Conservation (phyloP, 2,888 invertebrate species). For the Sinhomidia bicolor region DNA sequence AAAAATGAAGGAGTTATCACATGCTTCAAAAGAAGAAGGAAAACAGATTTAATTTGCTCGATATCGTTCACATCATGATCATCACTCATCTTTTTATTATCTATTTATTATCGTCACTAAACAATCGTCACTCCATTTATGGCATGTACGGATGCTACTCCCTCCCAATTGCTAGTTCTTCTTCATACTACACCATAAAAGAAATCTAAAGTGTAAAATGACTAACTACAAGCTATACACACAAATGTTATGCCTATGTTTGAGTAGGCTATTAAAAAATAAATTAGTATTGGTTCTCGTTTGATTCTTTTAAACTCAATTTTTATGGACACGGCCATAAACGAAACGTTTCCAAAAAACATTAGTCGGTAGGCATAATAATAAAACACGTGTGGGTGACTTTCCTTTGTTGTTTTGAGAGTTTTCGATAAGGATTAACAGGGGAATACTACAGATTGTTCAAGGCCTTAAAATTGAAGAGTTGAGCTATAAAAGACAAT, state of each 20-base stretch:
- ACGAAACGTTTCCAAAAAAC: background rate
- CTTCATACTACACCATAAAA: slow-evolving; percentile 8
- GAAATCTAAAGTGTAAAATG: background rate
- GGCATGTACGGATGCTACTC: slow-evolving; percentile 55
- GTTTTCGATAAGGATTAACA: too few species aligned
- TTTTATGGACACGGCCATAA: background rate
- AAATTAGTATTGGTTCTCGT: background rate
- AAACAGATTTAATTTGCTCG: too few species aligned
- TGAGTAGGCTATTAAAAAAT: background rate
- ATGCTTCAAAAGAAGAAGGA: too few species aligned
- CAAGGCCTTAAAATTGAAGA: too few species aligned
- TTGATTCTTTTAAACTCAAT: background rate
- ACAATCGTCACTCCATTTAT: slow-evolving; percentile 68
- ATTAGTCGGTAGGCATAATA: too few species aligned
- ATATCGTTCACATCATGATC: slow-evolving; percentile 43
- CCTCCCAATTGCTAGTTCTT: slow-evolving; percentile 48
- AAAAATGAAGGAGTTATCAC: too few species aligned
- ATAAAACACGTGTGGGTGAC: background rate
- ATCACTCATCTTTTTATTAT: slow-evolving; percentile 73
- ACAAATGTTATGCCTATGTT: background rate
- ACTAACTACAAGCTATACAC: background rate
- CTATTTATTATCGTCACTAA: slow-evolving; percentile 68
- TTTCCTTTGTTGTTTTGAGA: background rate
- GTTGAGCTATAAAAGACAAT: too few species aligned
- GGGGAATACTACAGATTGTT: too few species aligned